Conservation (phyloP, 2,113 vertebrate genomes). For the Phrynosoma platyrhinos region DNA sequence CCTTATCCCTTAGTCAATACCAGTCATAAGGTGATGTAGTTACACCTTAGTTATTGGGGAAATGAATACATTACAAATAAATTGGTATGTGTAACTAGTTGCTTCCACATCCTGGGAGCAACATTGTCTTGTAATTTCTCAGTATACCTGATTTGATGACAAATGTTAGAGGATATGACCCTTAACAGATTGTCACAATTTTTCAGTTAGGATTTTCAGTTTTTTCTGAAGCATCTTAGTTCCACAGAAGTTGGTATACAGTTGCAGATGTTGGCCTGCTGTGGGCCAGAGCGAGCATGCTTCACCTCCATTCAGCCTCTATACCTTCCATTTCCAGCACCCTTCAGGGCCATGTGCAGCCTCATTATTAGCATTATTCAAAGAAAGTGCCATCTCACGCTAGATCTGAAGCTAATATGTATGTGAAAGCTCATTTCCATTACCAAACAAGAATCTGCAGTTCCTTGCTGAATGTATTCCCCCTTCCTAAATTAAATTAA, state of each 20-base stretch:
- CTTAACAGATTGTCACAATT: neutral
- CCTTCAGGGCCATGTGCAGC: constrained; percentile 41
- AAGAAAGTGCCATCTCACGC: constrained; percentile 19
- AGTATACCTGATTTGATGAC: neutral
- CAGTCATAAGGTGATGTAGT: neutral
- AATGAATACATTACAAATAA: neutral
- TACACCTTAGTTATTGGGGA: neutral
- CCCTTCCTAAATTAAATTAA: constrained; percentile 49
- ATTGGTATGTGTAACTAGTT: neutral
- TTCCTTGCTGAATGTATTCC: constrained; percentile 46
- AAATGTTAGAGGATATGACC: neutral
- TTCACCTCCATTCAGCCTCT: constrained; percentile 6
- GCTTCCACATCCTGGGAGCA: too few species aligned
- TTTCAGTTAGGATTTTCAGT: neutral
- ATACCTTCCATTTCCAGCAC: constrained; percentile 20
- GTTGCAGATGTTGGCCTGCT: neutral
- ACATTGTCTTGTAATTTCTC: neutral
- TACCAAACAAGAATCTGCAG: constrained; percentile 36
- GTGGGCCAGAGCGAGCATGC: constrained; percentile 19
- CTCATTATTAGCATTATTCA: neutral
- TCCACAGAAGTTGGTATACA: constrained; percentile 36
- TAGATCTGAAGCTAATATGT: constrained; percentile 29
- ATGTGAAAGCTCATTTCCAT: constrained; percentile 1
- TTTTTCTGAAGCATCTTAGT: neutral
- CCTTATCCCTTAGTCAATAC: too few species aligned